Base-by-base conservation (phyloP, 23 tunicate species). In the Ciona savignyi region DNA sequence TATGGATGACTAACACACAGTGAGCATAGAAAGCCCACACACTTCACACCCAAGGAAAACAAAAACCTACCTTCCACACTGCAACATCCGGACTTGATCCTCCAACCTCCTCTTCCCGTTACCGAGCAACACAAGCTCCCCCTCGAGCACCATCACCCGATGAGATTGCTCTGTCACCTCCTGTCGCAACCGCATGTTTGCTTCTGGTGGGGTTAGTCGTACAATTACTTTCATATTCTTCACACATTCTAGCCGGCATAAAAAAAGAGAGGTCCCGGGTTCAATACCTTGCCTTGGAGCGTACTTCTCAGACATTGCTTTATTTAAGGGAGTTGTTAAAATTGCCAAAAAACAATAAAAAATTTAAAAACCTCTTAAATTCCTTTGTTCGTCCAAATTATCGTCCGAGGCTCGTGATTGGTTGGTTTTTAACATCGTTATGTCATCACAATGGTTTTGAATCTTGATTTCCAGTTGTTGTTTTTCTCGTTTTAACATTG, bases 81-180 rank as follows among this genome's bases (percentile, higher is more conserved):
- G n/a, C n/a, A n/a, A n/a, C n/a, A n/a, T n/a, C n/a, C n/a, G n/a
- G 61, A 75, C 76, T 11, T 86, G 77, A 67, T 81, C 86, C 30
- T 87, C 79, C 30, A 78, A 70, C 0, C 81, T 63, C 75, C 71
- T 76, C 66, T 63, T 80, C 30, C 76, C 95, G 48, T 87, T 87
- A 63, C 81, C 84, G 62, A 78, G 51, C 4, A 87, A 63, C 34
- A 77, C 79, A 1, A 62, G 66, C 28, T 87, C 82, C 26, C 95
- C 86, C 66, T 81, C 84, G 33, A 66, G 33, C 74, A 87, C 83
- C 48, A 81, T 30, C 70, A 48, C 51, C 68, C 51, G 66, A 62
- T 81, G 82, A 25, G 71, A 51, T 51, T 76, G 77, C 30, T 81
- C 86, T 27, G 76, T 75, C 22, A 81, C 19, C 28, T 87, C 82